phyloP scores from a whole-genome alignment of 2,113 vertebrate genomes.

The Ictalurus punctatus region DNA sequence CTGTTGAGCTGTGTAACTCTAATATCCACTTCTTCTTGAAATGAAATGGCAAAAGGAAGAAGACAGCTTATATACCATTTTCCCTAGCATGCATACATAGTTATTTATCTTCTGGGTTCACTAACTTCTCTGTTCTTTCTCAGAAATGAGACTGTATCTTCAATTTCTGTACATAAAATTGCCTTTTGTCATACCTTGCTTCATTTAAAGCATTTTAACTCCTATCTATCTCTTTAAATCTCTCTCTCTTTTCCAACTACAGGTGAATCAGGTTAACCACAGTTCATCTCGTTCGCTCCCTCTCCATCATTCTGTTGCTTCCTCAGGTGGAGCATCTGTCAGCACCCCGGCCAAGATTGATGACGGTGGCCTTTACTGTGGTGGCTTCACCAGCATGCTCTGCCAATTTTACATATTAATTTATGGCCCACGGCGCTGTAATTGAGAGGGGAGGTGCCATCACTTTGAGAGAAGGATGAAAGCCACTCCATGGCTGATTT shows the following conservation, averaged over 20 bases:
- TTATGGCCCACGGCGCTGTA: slow-evolving; percentile 55
- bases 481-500: slow-evolving; percentile 49
- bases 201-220: slow-evolving; percentile 1
- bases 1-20: background rate
- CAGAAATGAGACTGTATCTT: background rate
- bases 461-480: slow-evolving; percentile 43
- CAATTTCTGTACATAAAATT: no score
- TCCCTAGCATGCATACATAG: background rate
- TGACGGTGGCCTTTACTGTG: slow-evolving; percentile 53
- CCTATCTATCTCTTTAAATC: background rate
- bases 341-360: slow-evolving; percentile 55
- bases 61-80: background rate
- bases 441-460: slow-evolving; percentile 51
- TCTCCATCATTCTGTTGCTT: slow-evolving; percentile 53
- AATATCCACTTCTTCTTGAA: background rate
- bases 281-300: slow-evolving; percentile 43
- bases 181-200: background rate
- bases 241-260: background rate
- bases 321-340: slow-evolving; percentile 53
- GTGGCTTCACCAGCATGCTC: slow-evolving; percentile 41
- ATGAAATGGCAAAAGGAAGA: background rate
- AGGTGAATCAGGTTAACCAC: slow-evolving; percentile 49
- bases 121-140: background rate
- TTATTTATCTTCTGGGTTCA: slow-evolving; percentile 7
- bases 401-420: slow-evolving; percentile 61